Evolutionary conservation across 2,888 invertebrate species (phyloP), one percentile per base, ranked within the genome.

Genomic region (Mantis religiosa): DNA sequence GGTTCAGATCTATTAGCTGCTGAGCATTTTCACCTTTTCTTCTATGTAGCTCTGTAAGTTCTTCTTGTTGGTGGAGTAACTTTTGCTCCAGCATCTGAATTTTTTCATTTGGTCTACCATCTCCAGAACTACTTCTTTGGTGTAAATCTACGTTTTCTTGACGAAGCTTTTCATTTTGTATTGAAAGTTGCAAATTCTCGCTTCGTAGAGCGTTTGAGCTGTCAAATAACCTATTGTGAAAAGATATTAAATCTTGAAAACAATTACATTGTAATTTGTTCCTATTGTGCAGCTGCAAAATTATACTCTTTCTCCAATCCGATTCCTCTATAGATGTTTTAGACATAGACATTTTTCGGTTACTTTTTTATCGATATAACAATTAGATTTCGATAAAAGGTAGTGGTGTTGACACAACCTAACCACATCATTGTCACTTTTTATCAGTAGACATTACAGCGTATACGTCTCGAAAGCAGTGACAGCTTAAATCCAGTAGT

Each of bases 1-100:
- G 95, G 94, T 97, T 98, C 82, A 99, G 94, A 93, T 97, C 98
- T 90, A 99, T 97, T 91, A 99, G 97, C 94, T 98, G 97, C 93
- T 99, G 98, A 3, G 98, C 95, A 94, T 98, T 98, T 94, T 99
- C 98, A 84, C 98, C 98, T 93, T 97, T 96, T 89, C 97, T 95
- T 91, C 97, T 95, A 92, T 98, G 98, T 89, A 99, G 93, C 89
- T 97, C 98, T 0, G 98, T 98, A 81, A 99, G 94, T 93, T 99
- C 99, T 93, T 99, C 99, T 92, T 99, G 98, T 92, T 98, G 97
- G 25, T 95, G 94, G 90, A 97, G 94, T 87, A 98, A 94, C 93
- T 98, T 98, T 92, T 98, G 97, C 93, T 98, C 98, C 89, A 98
- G 93, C 15, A 95, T 95, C 90, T 97, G 96, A 91, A 97, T 95